Evolutionary conservation across 2,797 vertebrate genomes (phyloP).

Genomic region (Sphenodon punctatus): DNA sequence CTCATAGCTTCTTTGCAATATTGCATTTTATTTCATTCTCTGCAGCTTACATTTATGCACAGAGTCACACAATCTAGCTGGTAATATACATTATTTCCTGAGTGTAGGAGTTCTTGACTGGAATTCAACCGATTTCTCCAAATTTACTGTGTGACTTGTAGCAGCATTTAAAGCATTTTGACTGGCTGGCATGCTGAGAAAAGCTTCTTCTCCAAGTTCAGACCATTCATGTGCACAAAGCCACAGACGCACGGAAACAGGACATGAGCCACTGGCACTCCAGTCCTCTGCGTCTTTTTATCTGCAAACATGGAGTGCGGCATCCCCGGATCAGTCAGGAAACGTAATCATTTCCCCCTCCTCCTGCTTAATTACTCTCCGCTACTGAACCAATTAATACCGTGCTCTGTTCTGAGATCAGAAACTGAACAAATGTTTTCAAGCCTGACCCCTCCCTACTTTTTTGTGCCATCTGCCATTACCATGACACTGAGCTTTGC

Average conservation of each 20-base stretch:
- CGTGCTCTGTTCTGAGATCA: neutral
- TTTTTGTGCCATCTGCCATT: conserved; percentile 59
- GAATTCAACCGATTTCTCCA: neutral
- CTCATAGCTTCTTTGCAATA: neutral
- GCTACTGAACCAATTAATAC: conserved; percentile 41
- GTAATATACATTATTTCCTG: neutral
- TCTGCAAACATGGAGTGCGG: neutral
- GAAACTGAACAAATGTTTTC: conserved; percentile 21
- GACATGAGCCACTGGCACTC: neutral
- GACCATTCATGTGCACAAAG: neutral
- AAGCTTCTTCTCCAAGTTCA: neutral
- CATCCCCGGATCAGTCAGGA: neutral
- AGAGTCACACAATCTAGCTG: neutral
- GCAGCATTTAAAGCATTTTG: neutral
- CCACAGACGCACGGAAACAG: neutral
- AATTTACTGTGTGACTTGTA: neutral
- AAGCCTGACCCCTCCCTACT: neutral
- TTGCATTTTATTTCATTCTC: accelerated
- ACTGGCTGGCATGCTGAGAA: neutral
- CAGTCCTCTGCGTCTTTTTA: neutral
- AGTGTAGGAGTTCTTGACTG: neutral
- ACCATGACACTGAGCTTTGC: conserved; percentile 31
- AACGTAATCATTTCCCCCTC: conserved; percentile 10
- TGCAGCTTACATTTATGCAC: accelerated
- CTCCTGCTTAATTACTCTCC: conserved; percentile 38